Evolutionary conservation across 2,797 vertebrate genomes (phyloP), one percentile per base, ranked within the genome.

Genomic region (Rhinatrema bivittatum): DNA sequence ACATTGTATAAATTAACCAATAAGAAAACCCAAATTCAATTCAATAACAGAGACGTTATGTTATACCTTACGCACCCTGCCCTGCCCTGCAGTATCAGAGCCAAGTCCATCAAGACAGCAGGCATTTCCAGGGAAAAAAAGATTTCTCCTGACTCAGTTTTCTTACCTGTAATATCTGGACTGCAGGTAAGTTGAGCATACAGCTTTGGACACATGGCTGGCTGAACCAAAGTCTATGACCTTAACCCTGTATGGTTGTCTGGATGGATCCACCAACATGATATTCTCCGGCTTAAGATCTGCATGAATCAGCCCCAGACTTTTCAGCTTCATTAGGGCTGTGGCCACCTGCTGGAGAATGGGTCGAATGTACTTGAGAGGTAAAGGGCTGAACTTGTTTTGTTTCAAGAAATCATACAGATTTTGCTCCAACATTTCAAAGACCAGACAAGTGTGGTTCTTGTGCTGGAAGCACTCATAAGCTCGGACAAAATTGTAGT

Each of bases 381-480:
- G 94, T 79, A 99, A 71, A 1, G 96, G 96, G 68, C 96, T 97
- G 70, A 99, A 99, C 84, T 99, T 98, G 80, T 97, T 99, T 79
- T 98, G 96, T 75, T 99, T 99, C 56, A 99, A 84, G 74, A 97
- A 99, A 85, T 99, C 96, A 62, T 98, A 99, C 67, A 99, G 77
- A 81, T 98, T 99, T 87, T 98, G 96, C 74, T 99, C 95, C 76
- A 99, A 79, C 95, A 98, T 98, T 84, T 99, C 95, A 41, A 99
- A 99, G 52, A 99, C 95, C 81, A 99, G 86, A 82, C 96, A 99
- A 10, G 94, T 99, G 80, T 99, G 96, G 75, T 91, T 96, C 82
- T 98, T 97, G 87, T 99, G 96, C 89, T 98, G 96, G 81, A 99
- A 99, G 79, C 96, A 99, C 76, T 99, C 96, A 0, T 99, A 94